Base-by-base conservation (phyloP, 2,888 invertebrate species). In the Thereva unica region DNA sequence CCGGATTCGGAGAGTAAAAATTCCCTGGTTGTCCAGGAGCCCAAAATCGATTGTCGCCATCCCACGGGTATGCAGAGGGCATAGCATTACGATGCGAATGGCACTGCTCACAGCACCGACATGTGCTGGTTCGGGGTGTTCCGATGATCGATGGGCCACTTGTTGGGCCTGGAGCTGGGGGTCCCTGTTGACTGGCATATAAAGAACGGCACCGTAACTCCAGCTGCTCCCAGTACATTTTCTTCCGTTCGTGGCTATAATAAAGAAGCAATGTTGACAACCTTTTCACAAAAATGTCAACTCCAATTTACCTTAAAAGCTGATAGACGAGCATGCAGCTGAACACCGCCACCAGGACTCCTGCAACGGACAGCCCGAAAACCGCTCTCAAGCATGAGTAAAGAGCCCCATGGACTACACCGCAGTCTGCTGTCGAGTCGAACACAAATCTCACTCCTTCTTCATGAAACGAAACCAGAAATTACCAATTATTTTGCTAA, bases 151-250 rank as follows among this genome's bases (percentile, higher is more conserved):
- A 78, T 40, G 82, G 82, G 8, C 82, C 83, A 70, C 67, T 71
- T 68, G 68, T 65, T 38, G 73, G 66, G 8, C 69, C 68, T 0
- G 69, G 64, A 8, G 67, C 66, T 12, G 78, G 78, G 9, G 77
- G 76, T 72, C 77, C 79, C 70, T 76, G 83, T 72, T 77, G 81
- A 72, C 74, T 75, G 68, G 81, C 80, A 74, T 93, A 93, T 67
- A 94, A 79, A 1, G 92, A 91, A 69, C 93, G 84, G 78, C 94
- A 92, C 66, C 93, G 84, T 63, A 93, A 80, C 78, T 94, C 94
- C 78, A 95, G 77, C 81, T 95, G 93, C 75, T 93, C 93, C 94
- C 95, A 95, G 79, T 95, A 95, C 90, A 93, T 93, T 82, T 94
- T 95, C 83, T 95, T 95, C 70, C 92, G 89, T 80, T 95, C 95